phyloP scores from a whole-genome alignment of 2,797 vertebrate genomes.

The Hemibagrus guttatus region DNA sequence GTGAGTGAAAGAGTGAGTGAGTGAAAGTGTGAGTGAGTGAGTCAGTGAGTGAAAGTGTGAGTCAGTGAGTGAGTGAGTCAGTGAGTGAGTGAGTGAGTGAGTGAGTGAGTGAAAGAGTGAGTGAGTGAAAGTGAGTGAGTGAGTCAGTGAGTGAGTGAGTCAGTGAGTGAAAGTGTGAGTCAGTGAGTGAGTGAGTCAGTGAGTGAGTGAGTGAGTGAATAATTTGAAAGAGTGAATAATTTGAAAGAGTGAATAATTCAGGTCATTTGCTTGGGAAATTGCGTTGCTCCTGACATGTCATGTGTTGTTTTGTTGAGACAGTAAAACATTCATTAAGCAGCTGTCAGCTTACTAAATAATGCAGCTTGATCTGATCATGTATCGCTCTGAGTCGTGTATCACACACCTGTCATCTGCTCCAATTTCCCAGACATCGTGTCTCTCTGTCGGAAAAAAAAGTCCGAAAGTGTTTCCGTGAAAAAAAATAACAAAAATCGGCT shows the following conservation, averaged over 20 bases:
- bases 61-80: neutral
- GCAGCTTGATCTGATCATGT: slow-evolving; percentile 24
- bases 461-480: too few species aligned
- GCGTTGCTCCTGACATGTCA: slow-evolving; percentile 36
- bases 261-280: neutral
- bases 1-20: too few species aligned
- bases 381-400: neutral
- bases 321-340: slow-evolving; percentile 45
- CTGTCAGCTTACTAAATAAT: slow-evolving; percentile 38
- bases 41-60: neutral
- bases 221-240: neutral
- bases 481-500: neutral
- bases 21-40: neutral
- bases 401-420: neutral
- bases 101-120: neutral
- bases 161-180: neutral
- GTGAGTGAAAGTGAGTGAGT: neutral
- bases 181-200: neutral
- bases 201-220: neutral
- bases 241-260: neutral
- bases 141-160: neutral
- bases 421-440: neutral
- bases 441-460: neutral
- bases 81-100: neutral
- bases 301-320: slow-evolving; percentile 21